Percentiles rank a stretch among this genome's conserved stretches.
phyloP scores from a whole-genome alignment of 2,113 vertebrate genomes.

The Xenus cinereus region DNA sequence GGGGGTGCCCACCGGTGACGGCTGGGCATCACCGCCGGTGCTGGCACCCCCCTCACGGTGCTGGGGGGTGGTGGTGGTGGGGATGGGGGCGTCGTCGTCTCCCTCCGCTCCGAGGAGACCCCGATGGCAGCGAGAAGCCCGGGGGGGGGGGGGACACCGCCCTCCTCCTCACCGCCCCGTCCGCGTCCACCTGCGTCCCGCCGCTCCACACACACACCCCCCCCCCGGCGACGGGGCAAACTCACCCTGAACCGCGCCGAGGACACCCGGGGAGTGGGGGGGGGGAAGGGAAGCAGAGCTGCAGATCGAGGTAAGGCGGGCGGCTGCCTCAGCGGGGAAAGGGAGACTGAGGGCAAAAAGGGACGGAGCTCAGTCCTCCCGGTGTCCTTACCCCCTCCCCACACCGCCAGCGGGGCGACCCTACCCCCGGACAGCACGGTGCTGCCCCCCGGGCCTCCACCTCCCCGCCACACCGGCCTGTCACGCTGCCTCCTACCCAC shows the following conservation, averaged over 20 bases:
- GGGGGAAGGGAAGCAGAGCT: neutral
- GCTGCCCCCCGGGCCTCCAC: too few relatives aligned
- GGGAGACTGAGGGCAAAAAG: too few relatives aligned
- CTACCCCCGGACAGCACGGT: too few relatives aligned
- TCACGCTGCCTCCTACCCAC: too few relatives aligned
- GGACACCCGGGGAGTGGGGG: neutral
- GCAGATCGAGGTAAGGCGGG: too few relatives aligned
- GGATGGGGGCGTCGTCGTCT: too few relatives aligned
- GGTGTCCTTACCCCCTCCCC: too few relatives aligned
- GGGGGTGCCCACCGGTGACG: too few relatives aligned
- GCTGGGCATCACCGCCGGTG: neutral
- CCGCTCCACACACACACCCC: neutral
- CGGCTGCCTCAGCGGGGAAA: too few relatives aligned
- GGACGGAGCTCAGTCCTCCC: too few relatives aligned
- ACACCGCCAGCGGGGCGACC: too few relatives aligned
- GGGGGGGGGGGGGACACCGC: neutral
- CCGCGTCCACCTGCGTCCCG: neutral
- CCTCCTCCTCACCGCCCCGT: neutral
- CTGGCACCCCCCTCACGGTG: neutral
- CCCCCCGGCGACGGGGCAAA: neutral
- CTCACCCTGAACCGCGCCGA: neutral
- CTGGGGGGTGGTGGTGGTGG: neutral
- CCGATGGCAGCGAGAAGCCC: neutral
- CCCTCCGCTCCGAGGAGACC: neutral
- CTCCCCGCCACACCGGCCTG: too few relatives aligned